A percentile compares a stretch with the other conserved stretches of the same genome.
Evolutionary conservation across 2,888 invertebrate species (phyloP).

Genomic region (Platycheirus rosarum): DNA sequence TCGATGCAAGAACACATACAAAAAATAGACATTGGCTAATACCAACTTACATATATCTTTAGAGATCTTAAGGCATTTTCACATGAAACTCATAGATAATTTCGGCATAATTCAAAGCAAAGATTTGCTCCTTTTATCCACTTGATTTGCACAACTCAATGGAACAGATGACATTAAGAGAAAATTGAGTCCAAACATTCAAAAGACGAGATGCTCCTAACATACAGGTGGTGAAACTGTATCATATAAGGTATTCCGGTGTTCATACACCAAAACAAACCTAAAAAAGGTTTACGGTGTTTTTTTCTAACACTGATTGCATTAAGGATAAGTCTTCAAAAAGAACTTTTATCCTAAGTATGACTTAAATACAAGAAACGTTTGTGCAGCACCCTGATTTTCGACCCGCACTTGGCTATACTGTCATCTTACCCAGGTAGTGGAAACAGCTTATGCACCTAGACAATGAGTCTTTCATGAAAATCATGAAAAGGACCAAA

Average conservation of each 20-base stretch:
- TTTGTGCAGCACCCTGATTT: too few species aligned
- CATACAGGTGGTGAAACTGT: conserved; percentile 64
- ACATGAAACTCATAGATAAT: conserved; percentile 32
- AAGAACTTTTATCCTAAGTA: conserved; percentile 37
- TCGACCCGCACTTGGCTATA: too few species aligned
- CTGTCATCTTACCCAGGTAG: conserved; percentile 25
- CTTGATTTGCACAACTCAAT: conserved; percentile 75
- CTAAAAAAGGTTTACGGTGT: conserved; percentile 68
- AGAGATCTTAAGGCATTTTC: conserved; percentile 49
- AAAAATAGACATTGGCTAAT: conserved; percentile 61
- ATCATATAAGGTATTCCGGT: conserved; percentile 61
- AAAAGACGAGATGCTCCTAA: conserved; percentile 33
- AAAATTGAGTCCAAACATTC: conserved; percentile 55
- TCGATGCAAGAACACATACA: conserved; percentile 47
- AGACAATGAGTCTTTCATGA: conserved; percentile 37
- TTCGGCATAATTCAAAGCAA: conserved; percentile 61
- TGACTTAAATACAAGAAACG: conserved; percentile 25
- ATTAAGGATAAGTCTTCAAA: conserved; percentile 71
- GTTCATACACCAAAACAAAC: conserved; percentile 70
- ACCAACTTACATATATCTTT: conserved; percentile 33
- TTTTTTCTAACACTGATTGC: conserved; percentile 73
- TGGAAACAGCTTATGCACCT: conserved; percentile 12
- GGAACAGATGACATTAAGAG: conserved; percentile 70
- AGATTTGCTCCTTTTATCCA: conserved; percentile 69
- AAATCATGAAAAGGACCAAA: conserved; percentile 21